Evolutionary conservation across 2,797 vertebrate genomes (phyloP).

Genomic region (Iguana delicatissima): DNA sequence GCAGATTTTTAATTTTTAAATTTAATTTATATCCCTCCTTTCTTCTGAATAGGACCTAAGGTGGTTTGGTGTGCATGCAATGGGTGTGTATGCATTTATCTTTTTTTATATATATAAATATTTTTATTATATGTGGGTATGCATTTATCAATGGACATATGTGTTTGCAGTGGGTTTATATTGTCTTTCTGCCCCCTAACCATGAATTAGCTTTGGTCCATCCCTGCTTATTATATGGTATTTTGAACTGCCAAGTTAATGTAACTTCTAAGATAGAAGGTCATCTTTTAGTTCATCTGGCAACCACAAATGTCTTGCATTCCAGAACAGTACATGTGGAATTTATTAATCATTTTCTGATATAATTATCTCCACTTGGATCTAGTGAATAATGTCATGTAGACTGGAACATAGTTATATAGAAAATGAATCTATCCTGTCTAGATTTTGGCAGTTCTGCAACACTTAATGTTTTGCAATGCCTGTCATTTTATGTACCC

Average conservation of each 20-base stretch:
- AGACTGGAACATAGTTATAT: conserved; percentile 4
- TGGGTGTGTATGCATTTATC: too few species aligned
- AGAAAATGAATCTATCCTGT: conserved; percentile 13
- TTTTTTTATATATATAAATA: too few species aligned
- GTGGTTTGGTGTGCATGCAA: too few species aligned
- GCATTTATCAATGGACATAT: neutral
- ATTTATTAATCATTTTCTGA: neutral
- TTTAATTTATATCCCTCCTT: too few species aligned
- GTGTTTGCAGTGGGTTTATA: neutral
- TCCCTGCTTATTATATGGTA: neutral
- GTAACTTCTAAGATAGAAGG: neutral
- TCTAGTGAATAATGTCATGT: conserved; percentile 26
- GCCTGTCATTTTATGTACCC: conserved; percentile 54
- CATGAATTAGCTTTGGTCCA: neutral
- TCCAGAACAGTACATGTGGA: neutral
- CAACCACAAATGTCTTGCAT: neutral
- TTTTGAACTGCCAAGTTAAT: neutral
- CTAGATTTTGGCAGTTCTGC: conserved; percentile 43
- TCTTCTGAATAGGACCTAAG: too few species aligned
- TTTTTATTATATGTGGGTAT: neutral
- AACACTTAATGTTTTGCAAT: conserved; percentile 65
- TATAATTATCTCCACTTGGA: neutral
- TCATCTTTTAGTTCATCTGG: too few species aligned
- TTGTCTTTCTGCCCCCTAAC: neutral
- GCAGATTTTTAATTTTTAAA: too few species aligned